Base-by-base conservation (phyloP, 2,113 vertebrate genomes). In the Brachyhypopomus gauderio region DNA sequence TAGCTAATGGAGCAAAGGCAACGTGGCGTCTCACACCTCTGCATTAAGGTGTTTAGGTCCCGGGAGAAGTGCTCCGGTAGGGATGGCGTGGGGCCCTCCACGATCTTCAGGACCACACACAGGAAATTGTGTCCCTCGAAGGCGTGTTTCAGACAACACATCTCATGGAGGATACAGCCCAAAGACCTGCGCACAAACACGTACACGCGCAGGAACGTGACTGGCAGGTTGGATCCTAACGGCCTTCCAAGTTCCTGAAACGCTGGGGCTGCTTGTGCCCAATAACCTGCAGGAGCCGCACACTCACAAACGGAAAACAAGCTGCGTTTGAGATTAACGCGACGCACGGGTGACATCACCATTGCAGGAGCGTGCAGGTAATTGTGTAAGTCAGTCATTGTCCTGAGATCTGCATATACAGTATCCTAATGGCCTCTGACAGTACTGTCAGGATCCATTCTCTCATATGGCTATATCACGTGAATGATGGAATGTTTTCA, bases 151-250 rank as follows among this genome's bases (percentile, higher is more conserved):
- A 97, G 87, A 76, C 94, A 94, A 86, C 95, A 96, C 90, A 97
- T 94, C 88, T 96, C 94, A 17, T 94, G 94, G n/a, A 97, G 90
- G 84, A 97, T 91, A 79, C 95, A 97, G 8, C 94, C 95, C 85
- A 97, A 86, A 34, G 95, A 96, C 95, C 95, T 96, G 66, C n/a
- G 86, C 78, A 45, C 82, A 69, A 34, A 59, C 48, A 69, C 64
- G 58, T 23, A 71, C 72, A 75, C 27, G 59, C 30, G 59, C 12
- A 11, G 3, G 19, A 4, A 75, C 17, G 30, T 48, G 45, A 48
- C 12, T 1, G 1, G 45, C 45, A 11, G 45, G 12, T 5, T 9
- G 8, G 12, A 48, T 48, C 5, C 6, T 9, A 41, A 48, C 12
- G 45, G 45, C 6, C 45, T 11, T 48, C 3, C 9, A 11, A 48